Evolutionary conservation across 37 sponge, comb jelly and placozoan genomes (phyloP).

Genomic region (Bolinopsis microptera): DNA sequence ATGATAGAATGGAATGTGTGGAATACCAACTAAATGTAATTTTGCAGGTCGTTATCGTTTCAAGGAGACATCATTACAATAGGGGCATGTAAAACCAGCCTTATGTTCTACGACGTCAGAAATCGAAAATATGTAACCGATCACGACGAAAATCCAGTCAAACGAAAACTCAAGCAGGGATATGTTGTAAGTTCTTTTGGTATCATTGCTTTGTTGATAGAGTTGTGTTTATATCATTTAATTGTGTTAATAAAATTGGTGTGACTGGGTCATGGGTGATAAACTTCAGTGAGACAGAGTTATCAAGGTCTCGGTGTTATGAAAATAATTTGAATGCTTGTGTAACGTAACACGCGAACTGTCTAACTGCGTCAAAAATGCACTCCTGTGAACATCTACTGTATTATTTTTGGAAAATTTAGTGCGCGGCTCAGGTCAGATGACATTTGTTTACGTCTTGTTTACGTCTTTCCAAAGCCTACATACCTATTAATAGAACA

Average conservation of each 20-base stretch:
- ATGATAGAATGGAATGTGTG: background rate
- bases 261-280: no score
- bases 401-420: conserved; percentile 64
- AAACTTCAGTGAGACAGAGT: no score
- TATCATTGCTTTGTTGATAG: background rate
- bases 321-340: background rate
- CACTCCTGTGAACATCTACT: conserved; percentile 64
- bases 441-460: conserved; percentile 4
- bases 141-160: background rate
- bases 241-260: no score
- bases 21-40: background rate
- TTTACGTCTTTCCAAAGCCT: no score
- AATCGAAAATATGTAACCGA: conserved; percentile 45
- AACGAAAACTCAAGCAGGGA: background rate
- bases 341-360: background rate
- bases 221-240: background rate
- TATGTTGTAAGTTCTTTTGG: conserved; percentile 40
- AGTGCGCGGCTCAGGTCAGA: background rate
- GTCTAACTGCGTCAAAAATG: background rate
- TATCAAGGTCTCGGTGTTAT: no score
- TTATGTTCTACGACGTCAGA: conserved; percentile 61
- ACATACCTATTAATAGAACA: no score
- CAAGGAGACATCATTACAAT: conserved; percentile 59
- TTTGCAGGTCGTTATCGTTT: conserved; percentile 41
- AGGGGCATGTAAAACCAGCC: conserved; percentile 51